These are phyloP conservation scores for Cheilosia grossa DNA, from an alignment of 2,888 invertebrate genomes.

Conservation along the genomic window DNA sequence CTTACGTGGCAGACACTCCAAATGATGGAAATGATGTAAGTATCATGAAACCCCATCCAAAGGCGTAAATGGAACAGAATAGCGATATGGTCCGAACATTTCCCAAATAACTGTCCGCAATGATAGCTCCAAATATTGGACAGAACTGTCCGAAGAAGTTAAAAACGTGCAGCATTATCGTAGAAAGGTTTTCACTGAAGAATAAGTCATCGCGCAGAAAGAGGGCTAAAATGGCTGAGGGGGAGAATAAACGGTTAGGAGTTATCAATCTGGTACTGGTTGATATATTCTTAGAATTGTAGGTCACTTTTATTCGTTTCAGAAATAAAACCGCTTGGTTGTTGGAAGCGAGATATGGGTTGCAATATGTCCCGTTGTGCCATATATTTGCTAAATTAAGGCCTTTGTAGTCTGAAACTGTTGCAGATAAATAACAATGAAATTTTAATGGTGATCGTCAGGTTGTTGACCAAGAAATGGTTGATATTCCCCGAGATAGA, in stretches of 20 bases:
- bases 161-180: constrained; percentile 86
- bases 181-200: constrained; percentile 84
- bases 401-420: too few relatives aligned
- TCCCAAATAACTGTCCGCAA: constrained; percentile 87
- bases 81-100: constrained; percentile 85
- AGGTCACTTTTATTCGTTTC: neutral
- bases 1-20: constrained; percentile 79
- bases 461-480: too few relatives aligned
- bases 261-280: neutral
- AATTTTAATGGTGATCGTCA: too few relatives aligned
- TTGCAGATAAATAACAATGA: too few relatives aligned
- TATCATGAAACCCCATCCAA: constrained; percentile 84
- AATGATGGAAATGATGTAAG: constrained; percentile 83
- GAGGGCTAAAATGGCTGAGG: constrained; percentile 86
- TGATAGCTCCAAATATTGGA: constrained; percentile 87
- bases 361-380: neutral
- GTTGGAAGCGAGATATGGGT: too few relatives aligned
- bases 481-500: too few relatives aligned
- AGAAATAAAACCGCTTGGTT: too few relatives aligned
- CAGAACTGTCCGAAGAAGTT: constrained; percentile 87
- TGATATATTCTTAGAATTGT: too few relatives aligned
- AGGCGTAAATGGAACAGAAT: constrained; percentile 85
- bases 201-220: constrained; percentile 86
- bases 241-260: constrained; percentile 67
- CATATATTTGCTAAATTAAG: too few relatives aligned